Base-by-base conservation (phyloP, 2,888 invertebrate species). In the Polylopha cassiicola region DNA sequence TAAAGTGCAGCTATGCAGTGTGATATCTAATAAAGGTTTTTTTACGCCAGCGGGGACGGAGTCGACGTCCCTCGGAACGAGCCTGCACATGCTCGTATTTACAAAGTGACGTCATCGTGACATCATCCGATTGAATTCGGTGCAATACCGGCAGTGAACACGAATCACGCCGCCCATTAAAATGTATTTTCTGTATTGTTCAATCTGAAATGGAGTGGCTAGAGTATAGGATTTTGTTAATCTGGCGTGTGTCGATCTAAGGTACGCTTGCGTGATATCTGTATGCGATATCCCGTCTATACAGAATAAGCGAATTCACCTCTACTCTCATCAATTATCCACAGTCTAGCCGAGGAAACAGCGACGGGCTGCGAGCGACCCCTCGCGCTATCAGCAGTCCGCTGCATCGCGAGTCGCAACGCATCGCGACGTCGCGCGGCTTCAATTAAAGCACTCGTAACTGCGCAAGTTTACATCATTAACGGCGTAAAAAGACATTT, bases 401-500 rank as follows among this genome's bases (percentile, higher is more conserved):
- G 50, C 53, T 52, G 49, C 62, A 61, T 60, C 64, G 65, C 58
- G 55, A 55, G 67, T 68, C 60, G 61, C 65, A 65, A 65, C 58
- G 65, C 66, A 70, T 68, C 63, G 66, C 60, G 53, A 61, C 64
- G 60, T 53, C 59, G 58, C 59, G 58, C 48, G 66, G 69, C 72
- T 68, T 78, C 81, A 79, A 80, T 82, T 78, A 79, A 71, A 71
- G 65, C 69, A 62, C 54, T 31, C 64, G 69, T 66, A 79, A 81
- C 70, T 73, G 82, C 73, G 65, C 73, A 81, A 84, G 67, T 81
- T 81, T 77, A 77, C 75, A 79, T 81, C 76, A 82, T 82, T 81
- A 80, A 75, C 80, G 79, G 75, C 73, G 73, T 81, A 82, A 82
- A 84, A 84, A 81, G 82, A 81, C 81, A 82, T 81, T 80, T 85